Base-by-base conservation (phyloP, 2,797 vertebrate species). In the Eulemur mongoz region DNA sequence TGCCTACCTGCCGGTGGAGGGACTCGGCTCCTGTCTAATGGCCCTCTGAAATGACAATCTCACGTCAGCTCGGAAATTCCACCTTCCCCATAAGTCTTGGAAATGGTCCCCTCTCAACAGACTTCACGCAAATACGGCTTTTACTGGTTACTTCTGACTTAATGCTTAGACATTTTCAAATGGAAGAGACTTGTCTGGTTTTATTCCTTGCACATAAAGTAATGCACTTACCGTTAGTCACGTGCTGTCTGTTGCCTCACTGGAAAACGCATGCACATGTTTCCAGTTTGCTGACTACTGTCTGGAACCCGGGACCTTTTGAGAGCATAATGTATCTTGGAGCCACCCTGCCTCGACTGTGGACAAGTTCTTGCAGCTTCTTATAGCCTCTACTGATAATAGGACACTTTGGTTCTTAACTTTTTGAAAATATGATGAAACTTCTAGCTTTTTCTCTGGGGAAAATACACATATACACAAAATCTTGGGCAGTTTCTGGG, bases 131-230 rank as follows among this genome's bases (percentile, higher is more conserved):
- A 30, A 83, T 92, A 82, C 87, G 57, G 69, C 14, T 91, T 94
- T 69, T 94, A 87, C 30, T 61, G 80, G 93, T 80, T 91, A 57
- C 43, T 81, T 70, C 85, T 84, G 73, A 87, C 79, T 87, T 87
- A 79, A 76, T 5, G 59, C 43, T 82, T 80, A 80, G 65, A 83
- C 52, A n/a, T 89, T 94, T 81, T 61, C 73, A 54, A 82, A 65
- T 45, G 54, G 57, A 45, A 97, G 88, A 75, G 54, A 18, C 38
- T 40, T 73, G 65, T 78, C 76, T 61, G 75, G 78, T 48, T 85
- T 92, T 81, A 85, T 50, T 91, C 90, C 81, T 89, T 67, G 57
- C 73, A 61, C 35, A 30, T 54, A 69, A 83, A 84, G 83, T 7
- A 92, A 91, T 1, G 18, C 27, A 67, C 2, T 14, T 67, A n/a